Evolutionary conservation across 2,888 invertebrate genomes (phyloP), one percentile per base, ranked within the genome.

Genomic region (Oscheius onirici): DNA sequence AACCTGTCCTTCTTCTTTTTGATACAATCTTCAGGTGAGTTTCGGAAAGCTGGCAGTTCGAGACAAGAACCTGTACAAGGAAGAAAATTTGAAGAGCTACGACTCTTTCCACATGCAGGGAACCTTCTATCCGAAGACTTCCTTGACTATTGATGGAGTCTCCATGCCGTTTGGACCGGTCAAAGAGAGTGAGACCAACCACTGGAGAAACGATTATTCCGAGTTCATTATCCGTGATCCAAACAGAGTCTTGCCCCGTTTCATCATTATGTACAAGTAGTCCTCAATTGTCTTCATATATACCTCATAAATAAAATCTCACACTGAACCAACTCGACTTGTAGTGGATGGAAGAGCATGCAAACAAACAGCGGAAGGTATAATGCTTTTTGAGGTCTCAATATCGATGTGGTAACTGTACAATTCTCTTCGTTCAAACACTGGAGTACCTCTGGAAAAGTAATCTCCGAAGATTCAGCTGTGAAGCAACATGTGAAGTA

Each of bases 161-260:
- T 66, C 57, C 17, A 69, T 80, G 69, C 80, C 80, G 10, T 67
- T 77, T 20, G 73, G 78, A 46, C 55, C 71, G 1, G 44, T 57
- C n/a, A 66, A 69, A 49, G 44, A 71, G 6, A 71, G 57, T 15
- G 57, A 68, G 10, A 69, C 28, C 34, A 11, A 43, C 2, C 74
- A 52, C 28, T 71, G 72, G n/a, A 34, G 51, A 40, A 11, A 24
- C 17, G 49, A 63, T 11, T 76, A 51, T 58, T 76, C 78, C 1
- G 80, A 80, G 61, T 80, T 74, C 60, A 78, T 80, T 34, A 74
- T 80, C n/a, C 66, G 74, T 13, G 66, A 78, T 40, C 69, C 74
- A 6, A 34, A 75, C 15, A 71, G 78, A 15, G 73, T 75, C 20
- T 72, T 77, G n/a, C 78, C 78, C 22, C 61, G 65, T 46, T 80